A percentile compares a stretch with the other conserved stretches of the same genome.
phyloP scores from a whole-genome alignment of 2,113 vertebrate species.

The Camarhynchus parvulus region DNA sequence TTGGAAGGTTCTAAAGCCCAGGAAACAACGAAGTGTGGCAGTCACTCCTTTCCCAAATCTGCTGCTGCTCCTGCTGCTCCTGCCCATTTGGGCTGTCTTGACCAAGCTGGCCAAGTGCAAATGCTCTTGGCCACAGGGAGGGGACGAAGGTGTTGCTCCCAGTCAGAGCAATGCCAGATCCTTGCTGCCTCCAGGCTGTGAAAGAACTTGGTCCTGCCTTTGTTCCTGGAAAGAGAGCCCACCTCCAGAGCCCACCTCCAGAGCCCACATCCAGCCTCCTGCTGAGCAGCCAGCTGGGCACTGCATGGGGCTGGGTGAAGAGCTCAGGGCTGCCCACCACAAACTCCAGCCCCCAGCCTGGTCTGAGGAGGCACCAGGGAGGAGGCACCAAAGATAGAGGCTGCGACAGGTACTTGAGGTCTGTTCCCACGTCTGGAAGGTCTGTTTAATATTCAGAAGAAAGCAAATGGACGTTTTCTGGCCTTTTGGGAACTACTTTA shows the following conservation, averaged over 20 bases:
- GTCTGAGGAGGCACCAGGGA: background rate
- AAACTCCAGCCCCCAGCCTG: background rate
- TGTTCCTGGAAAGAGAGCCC: background rate
- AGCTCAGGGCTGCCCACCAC: background rate
- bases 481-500: background rate
- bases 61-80: background rate
- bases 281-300: background rate
- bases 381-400: background rate
- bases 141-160: background rate
- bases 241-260: too few relatives aligned
- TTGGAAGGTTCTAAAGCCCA: background rate
- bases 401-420: background rate
- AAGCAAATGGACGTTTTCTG: background rate
- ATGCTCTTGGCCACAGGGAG: accelerated
- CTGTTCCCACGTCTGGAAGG: background rate
- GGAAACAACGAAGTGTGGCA: background rate
- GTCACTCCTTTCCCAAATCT: background rate
- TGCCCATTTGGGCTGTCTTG: accelerated
- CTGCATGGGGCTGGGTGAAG: accelerated
- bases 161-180: background rate
- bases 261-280: background rate
- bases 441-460: background rate
- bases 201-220: background rate
- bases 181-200: background rate
- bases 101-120: background rate